These are phyloP conservation scores for Iphiclides podalirius DNA, from an alignment of 2,888 invertebrate genomes.

Conservation along the genomic window DNA sequence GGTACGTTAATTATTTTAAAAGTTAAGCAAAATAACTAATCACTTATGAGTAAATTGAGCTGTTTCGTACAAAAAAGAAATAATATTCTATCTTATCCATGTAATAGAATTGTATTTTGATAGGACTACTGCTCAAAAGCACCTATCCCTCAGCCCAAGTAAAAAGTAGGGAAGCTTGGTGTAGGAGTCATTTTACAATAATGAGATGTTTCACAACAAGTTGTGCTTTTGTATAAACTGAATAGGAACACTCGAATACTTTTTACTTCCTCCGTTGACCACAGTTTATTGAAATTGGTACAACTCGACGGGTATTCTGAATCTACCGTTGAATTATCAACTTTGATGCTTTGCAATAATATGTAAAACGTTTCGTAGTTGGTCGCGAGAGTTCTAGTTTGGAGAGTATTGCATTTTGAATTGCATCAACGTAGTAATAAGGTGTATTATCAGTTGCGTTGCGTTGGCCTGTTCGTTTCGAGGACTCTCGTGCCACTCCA, in stretches of 20 bases:
- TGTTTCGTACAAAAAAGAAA: no score
- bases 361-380: slow-evolving; percentile 21
- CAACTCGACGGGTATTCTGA: slow-evolving; percentile 33
- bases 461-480: slow-evolving; percentile 35
- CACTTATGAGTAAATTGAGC: no score
- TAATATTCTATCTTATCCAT: no score
- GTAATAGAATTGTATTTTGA: no score
- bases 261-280: slow-evolving; percentile 16
- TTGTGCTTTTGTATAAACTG: slow-evolving; percentile 30
- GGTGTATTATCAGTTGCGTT: slow-evolving; percentile 32
- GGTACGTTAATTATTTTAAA: no score
- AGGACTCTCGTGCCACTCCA: slow-evolving; percentile 42
- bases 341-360: slow-evolving; percentile 30
- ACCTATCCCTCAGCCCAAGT: no score
- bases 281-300: slow-evolving; percentile 15
- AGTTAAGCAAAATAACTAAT: no score
- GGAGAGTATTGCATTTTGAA: not conserved
- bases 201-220: slow-evolving; percentile 35
- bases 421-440: slow-evolving; percentile 27
- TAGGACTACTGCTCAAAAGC: no score
- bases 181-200: slow-evolving; percentile 29
- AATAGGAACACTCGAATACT: slow-evolving; percentile 8
- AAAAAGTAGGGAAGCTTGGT: no score
- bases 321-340: slow-evolving; percentile 32
- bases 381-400: slow-evolving; percentile 25